Base-by-base conservation (phyloP, 2,888 invertebrate genomes). In the Phyllotreta cruciferae region DNA sequence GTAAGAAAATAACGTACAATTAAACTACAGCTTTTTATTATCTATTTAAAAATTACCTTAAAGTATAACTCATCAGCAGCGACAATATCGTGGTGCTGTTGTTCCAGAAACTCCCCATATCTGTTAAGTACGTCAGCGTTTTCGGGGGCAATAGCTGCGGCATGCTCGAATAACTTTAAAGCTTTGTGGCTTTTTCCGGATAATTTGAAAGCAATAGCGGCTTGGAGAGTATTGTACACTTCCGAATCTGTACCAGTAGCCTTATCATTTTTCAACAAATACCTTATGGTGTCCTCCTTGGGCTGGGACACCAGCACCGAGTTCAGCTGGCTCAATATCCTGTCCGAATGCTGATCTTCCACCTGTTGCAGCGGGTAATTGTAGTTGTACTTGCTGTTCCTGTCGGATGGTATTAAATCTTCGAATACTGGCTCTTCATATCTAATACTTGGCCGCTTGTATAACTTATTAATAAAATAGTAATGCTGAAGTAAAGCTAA, bases 41-140 rank as follows among this genome's bases (percentile, higher is more conserved):
- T 24, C 24, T 24, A 1, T 24, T 24, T 24, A 24, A 24, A 3
- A 24, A 24, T 64, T 75, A 84, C 94, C 79, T 91, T 88, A 67
- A 89, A 89, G 78, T 97, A 98, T 74, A 93, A 85, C 77, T 93
- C 92, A 82, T 98, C 96, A 0, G 98, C 98, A 76, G 87, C 86
- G 3, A 97, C 87, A 10, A 97, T 84, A 80, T 98, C 93, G 37
- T 92, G 87, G 69, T 92, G 87, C 11, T 90, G 90, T 68, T 91
- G 88, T 81, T 98, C 97, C 62, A 97, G 80, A 78, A 95, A 96
- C 80, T 96, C 95, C 8, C 98, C 98, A 78, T 93, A 98, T 75
- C 92, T 90, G 68, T 93, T 92, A 6, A 98, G 83, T 52, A 98
- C 90, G 75, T 98, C 96, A 0, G 96, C 93, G 82, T 98, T 93